Evolutionary conservation across 2,797 vertebrate genomes (phyloP), one percentile per base, ranked within the genome.

Genomic region (Neopelma chrysocephalum): DNA sequence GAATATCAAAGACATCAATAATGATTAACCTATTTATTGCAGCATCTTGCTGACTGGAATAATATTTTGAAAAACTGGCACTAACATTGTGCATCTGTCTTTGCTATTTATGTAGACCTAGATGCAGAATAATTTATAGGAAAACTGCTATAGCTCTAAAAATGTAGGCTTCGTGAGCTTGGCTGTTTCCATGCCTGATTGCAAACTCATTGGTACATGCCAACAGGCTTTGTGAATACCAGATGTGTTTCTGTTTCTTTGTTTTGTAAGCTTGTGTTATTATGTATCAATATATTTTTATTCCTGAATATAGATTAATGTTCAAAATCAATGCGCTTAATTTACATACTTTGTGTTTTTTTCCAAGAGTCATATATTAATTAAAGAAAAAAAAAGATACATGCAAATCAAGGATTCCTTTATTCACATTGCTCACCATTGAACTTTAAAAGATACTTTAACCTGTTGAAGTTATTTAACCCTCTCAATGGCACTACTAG

Each of bases 1-100:
- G 61, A 97, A 85, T 70, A 95, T 48, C 23, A 85, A 94, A 87
- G 47, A 56, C 80, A 92, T 91, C 96, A 97, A 96, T 95, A 97
- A 95, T 90, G 23, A 96, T 97, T 95, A 96, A 96, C 89, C 60
- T 96, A 84, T 91, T 96, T 97, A 96, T 95, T 96, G 71, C 45
- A 89, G 15, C 81, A 42, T 93, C 48, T 82, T 95, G 87, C 81
- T 95, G 84, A 76, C 78, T 94, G 70, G 72, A 73, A 77, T 94
- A 96, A 93, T 75, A 47, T 85, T 97, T 95, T 88, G 42, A 56
- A 94, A 38, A 90, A 58, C 61, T 96, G 70, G 54, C 83, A 89
- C 57, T 84, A 83, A 48, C 14, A 20, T 36, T 91, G 64, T 95
- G 54, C 82, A 94, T 97, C 96, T 96, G 95, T 73, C 64, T 96